Conservation (phyloP, 2,113 vertebrate species). For the Poecile atricapillus region DNA sequence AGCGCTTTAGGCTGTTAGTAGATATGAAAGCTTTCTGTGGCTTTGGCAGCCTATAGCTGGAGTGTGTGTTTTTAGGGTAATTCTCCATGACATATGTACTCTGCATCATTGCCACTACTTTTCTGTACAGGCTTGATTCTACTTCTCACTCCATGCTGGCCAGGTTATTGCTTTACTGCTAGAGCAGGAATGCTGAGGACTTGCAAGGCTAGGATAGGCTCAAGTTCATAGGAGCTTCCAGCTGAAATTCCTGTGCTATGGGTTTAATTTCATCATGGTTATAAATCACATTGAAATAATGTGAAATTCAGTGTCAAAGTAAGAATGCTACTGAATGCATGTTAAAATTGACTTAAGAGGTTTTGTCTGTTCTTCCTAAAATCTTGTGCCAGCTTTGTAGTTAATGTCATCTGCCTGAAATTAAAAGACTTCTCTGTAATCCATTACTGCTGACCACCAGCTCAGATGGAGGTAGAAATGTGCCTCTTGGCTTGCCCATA, state of each 20-base stretch:
- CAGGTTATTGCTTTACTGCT: background rate
- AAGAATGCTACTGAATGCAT: background rate
- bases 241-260: background rate
- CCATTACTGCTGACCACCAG: background rate
- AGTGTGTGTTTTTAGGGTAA: slow-evolving; percentile 11
- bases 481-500: background rate
- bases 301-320: background rate
- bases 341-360: background rate
- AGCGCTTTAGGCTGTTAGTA: background rate
- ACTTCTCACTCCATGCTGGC: background rate
- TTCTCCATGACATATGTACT: background rate
- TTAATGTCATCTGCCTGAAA: background rate
- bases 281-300: background rate
- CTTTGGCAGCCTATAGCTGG: slow-evolving; percentile 18
- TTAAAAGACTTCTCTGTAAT: background rate
- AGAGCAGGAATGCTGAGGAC: background rate
- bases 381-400: background rate
- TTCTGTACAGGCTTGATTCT: background rate
- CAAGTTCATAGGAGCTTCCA: background rate
- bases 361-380: background rate
- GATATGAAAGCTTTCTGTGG: background rate
- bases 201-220: background rate
- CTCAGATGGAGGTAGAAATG: background rate
- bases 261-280: background rate
- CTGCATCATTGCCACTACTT: background rate